Base-by-base conservation (phyloP, 2,797 vertebrate species). In the Carapus acus region DNA sequence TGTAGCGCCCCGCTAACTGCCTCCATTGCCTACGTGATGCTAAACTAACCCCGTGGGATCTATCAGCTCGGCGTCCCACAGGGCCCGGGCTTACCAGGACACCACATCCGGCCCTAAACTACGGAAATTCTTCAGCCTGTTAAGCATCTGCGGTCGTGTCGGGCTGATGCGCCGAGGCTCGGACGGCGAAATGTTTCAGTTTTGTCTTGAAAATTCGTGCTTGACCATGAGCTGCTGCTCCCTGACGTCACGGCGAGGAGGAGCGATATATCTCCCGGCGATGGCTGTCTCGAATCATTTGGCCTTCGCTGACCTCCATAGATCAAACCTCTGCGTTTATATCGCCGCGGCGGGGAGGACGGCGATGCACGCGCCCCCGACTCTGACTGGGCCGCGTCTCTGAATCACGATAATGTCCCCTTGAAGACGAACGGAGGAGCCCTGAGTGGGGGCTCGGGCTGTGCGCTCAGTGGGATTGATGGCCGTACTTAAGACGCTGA, bases 81-180 rank as follows among this genome's bases (percentile, higher is more conserved):
- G 65, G 77, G 73, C 49, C 36, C 37, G 57, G 41, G 67, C 36
- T 71, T 31, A 54, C 67, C 68, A 44, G 57, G 75, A 39, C n/a
- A 69, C 45, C 76, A 72, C 70, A 76, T 78, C 67, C 40, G 67
- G 68, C 62, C 39, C 17, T 14, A 63, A 65, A 64, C 37, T 64
- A 69, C 14, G 55, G 71, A 83, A 78, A 80, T 79, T 71, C 68
- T 76, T 80, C 40, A 53, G 65, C 62, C 62, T 67, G 68, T 73
- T 71, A 71, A 74, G 59, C 71, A 76, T 79, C 67, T 73, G 60
- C 64, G 50, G 60, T 62, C 44, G 50, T 60, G 58, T 61, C 55
- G 54, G 42, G 46, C 43, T 42, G 50, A 27, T 42, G 55, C 43
- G 14, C 62, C 8, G 2, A 57, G 24, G 6, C 56, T 24, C 27